Conservation (phyloP, 2,113 vertebrate species). For the Peromyscus maniculatus region DNA sequence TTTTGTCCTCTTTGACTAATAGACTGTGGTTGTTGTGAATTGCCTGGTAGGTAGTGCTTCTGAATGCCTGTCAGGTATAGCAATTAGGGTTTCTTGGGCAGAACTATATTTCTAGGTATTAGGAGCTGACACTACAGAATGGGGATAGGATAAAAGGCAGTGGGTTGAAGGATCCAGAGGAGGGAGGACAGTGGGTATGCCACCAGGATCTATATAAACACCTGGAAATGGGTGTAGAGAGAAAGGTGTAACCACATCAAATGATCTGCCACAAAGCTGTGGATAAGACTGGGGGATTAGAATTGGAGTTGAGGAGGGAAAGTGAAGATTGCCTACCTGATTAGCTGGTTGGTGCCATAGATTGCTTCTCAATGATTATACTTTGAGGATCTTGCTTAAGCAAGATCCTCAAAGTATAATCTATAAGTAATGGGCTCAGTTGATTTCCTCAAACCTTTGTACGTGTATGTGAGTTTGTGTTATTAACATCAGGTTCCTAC, state of each 20-base stretch:
- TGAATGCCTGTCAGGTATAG: not conserved
- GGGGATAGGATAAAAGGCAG: accelerated
- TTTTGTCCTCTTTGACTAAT: not conserved
- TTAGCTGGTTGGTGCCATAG: not conserved
- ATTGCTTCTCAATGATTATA: not conserved
- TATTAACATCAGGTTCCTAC: not conserved
- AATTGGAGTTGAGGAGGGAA: not conserved
- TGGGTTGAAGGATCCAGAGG: not conserved
- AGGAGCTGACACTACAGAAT: not conserved
- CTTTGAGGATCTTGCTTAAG: no score
- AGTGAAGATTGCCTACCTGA: not conserved
- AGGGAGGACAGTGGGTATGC: no score
- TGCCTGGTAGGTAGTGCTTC: not conserved
- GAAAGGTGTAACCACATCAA: not conserved
- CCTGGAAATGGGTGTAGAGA: not conserved
- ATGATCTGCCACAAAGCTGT: not conserved
- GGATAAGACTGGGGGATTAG: not conserved
- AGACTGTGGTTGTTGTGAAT: not conserved
- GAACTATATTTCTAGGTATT: not conserved
- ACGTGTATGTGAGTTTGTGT: not conserved
- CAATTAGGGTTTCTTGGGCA: accelerated
- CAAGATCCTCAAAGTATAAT: not conserved
- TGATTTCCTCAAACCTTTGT: not conserved
- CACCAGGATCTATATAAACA: not conserved
- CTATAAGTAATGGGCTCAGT: not conserved